A percentile compares a stretch with the other conserved stretches of the same genome.
Conservation (phyloP, 2,797 vertebrate species). For the Pseudocheirus occidentalis region DNA sequence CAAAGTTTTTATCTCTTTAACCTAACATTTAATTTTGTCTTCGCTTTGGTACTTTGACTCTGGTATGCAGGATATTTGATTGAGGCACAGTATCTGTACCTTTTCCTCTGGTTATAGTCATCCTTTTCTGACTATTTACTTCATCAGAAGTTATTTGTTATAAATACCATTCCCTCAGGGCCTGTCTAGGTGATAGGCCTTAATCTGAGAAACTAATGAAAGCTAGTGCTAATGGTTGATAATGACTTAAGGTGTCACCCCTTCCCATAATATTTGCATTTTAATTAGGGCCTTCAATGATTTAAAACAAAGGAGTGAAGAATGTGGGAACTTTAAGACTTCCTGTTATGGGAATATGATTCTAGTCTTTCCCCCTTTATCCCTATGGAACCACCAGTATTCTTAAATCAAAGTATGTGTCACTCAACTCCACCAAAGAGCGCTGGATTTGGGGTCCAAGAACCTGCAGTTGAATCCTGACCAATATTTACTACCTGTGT, state of each 20-base stretch:
- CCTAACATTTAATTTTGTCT: neutral
- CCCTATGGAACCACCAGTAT: neutral
- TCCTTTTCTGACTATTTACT: neutral
- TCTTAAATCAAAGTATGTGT: neutral
- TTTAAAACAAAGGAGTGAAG: slow-evolving; percentile 12
- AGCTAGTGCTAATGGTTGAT: neutral
- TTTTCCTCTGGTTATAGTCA: neutral
- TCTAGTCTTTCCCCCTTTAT: neutral
- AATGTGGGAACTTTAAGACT: neutral
- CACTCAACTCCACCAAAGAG: neutral
- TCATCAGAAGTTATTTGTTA: neutral
- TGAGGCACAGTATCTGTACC: neutral
- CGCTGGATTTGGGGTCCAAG: neutral
- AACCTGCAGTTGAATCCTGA: neutral
- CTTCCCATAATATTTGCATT: neutral
- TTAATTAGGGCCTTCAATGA: slow-evolving; percentile 10
- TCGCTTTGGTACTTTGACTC: neutral
- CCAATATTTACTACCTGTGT: neutral
- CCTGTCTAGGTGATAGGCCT: neutral
- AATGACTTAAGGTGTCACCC: neutral
- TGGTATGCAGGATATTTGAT: neutral
- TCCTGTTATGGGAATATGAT: neutral
- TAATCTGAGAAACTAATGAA: neutral
- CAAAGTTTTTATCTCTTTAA: neutral
- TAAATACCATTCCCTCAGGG: neutral